A percentile compares a stretch with the other conserved stretches of the same genome.
These are phyloP conservation scores for Corbicula japonica DNA, from an alignment of 2,888 invertebrate species.

Conservation along the genomic window DNA sequence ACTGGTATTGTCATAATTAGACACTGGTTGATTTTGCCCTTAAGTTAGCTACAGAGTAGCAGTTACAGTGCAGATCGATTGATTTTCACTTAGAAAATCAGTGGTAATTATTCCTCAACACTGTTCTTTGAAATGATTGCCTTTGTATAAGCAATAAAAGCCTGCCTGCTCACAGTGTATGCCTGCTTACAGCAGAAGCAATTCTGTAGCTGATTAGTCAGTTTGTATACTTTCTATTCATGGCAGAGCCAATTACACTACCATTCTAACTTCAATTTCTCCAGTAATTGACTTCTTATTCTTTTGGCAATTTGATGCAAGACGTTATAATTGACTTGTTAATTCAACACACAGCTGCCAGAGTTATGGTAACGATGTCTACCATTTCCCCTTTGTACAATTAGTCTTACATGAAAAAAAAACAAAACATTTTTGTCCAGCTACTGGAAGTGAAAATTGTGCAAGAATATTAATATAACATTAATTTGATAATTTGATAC, in stretches of 20 bases:
- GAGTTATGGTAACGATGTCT: constrained; percentile 45
- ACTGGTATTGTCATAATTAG: no score
- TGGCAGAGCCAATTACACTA: constrained; percentile 55
- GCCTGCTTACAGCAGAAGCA: no score
- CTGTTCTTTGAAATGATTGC: no score
- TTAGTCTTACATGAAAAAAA: constrained; percentile 22
- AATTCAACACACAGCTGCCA: constrained; percentile 66
- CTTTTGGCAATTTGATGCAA: constrained; percentile 71
- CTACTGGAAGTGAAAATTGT: neutral
- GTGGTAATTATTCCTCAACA: no score
- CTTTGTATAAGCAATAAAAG: no score
- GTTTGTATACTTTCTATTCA: constrained; percentile 59
- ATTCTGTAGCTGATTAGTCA: constrained; percentile 50
- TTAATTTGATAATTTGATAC: no score
- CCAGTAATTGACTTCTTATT: constrained; percentile 66
- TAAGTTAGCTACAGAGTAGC: no score
- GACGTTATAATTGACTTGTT: constrained; percentile 68
- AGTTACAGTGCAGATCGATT: no score
- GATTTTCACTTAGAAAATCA: no score
- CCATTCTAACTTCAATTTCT: constrained; percentile 60
- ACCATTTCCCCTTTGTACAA: constrained; percentile 31
- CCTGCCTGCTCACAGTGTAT: no score
- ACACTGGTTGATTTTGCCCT: no score
- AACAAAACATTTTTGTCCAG: neutral
- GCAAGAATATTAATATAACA: no score